Evolutionary conservation across 2,888 invertebrate species (phyloP).

Genomic region (Gasteruption jaculator): DNA sequence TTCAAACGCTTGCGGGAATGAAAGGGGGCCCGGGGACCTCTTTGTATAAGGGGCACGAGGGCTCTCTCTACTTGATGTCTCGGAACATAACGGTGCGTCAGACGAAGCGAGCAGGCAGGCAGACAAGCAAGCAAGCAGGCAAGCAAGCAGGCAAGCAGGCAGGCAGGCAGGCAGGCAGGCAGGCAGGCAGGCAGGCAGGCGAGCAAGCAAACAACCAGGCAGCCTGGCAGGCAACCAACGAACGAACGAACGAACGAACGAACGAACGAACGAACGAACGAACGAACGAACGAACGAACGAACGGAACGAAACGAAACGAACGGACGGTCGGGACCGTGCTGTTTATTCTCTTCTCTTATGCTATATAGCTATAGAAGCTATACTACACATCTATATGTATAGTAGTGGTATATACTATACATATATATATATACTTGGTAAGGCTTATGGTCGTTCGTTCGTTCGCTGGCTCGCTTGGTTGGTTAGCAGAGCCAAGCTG

Average conservation of each 20-base stretch:
- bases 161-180: conserved; percentile 9
- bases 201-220: conserved; percentile 5
- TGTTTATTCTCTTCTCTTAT: too few species aligned
- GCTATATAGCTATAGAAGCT: too few species aligned
- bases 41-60: conserved; percentile 42
- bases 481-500: too few species aligned
- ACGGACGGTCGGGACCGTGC: background rate
- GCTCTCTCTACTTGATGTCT: conserved; percentile 31
- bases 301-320: background rate
- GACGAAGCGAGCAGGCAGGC: conserved; percentile 15
- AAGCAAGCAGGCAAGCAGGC: conserved; percentile 5
- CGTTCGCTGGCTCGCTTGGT: too few species aligned
- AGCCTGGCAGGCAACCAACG: background rate
- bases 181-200: background rate
- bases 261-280: conserved; percentile 13
- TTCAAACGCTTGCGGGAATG: conserved; percentile 44
- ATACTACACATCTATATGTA: too few species aligned
- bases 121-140: conserved; percentile 5
- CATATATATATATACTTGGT: too few species aligned
- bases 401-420: too few species aligned
- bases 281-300: background rate
- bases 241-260: conserved; percentile 7
- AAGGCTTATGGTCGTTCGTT: too few species aligned
- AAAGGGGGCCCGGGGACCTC: conserved; percentile 37
- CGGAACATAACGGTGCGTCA: conserved; percentile 43